Base-by-base conservation (phyloP, 2,888 invertebrate genomes). In the Belgica antarctica region DNA sequence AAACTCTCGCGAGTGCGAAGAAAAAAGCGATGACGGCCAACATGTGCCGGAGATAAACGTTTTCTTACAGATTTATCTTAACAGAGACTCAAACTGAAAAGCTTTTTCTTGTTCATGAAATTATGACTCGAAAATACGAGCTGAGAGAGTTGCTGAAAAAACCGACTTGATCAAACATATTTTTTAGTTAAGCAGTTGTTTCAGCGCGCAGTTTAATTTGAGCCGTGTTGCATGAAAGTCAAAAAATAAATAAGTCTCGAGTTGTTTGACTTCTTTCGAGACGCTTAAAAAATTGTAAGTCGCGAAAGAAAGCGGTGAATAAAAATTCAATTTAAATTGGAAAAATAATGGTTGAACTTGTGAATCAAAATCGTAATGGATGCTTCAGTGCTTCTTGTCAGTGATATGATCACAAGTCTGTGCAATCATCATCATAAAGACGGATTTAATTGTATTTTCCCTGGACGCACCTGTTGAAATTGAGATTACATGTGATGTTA, bases 151-250 rank as follows among this genome's bases (percentile, higher is more conserved):
- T 61, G 61, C 28, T 5, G 25, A 28, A 25, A 25, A 62, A 62
- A 62, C 31, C 31, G 34, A 62, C 62, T 62, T 62, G 62, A 62
- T 62, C 62, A 31, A 62, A 61, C 12, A 61, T 63, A 28, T 66
- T 28, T 63, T 24, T 47, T 57, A 57, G 17, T 68, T 52, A 34
- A 68, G 27, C n/a, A 47, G 25, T 46, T 68, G 47, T 65, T n/a
- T 46, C 46, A 52, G 68, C 52, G 68, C 68, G 68, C 68, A 68
- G 68, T 68, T 68, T 68, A 68, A 68, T 68, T 68, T 68, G 52
- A 68, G 22, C 57, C 31, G 68, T 28, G 52, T 34, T 68, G 22
- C 68, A 68, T 47, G 68, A 68, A 68, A 68, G 68, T 68, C 68
- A 15, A 68, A 52, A 68, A 27, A 59, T 27, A 59, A 41, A 41